These are phyloP conservation scores for Apogon talboti DNA, from an alignment of 2,797 vertebrate genomes.

Conservation along the genomic window DNA sequence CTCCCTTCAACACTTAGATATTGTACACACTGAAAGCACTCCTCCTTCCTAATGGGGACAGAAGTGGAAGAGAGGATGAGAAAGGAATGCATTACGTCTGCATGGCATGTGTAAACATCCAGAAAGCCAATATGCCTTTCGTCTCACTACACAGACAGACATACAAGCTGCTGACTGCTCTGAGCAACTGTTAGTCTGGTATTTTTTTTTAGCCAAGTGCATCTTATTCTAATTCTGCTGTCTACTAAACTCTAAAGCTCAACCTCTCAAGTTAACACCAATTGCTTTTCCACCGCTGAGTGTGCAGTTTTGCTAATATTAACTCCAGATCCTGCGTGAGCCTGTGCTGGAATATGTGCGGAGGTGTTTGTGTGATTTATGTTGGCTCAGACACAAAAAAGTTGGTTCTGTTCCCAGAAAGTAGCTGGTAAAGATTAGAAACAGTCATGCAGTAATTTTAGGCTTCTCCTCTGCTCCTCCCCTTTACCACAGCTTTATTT, in stretches of 20 bases:
- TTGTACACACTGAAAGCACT: conserved; percentile 35
- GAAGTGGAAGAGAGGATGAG: conserved; percentile 59
- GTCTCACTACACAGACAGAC: conserved; percentile 49
- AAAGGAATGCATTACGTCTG: conserved; percentile 75
- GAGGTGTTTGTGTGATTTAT: conserved; percentile 42
- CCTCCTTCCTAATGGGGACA: conserved; percentile 59
- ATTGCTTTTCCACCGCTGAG: conserved; percentile 22
- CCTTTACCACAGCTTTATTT: conserved; percentile 64
- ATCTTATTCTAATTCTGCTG: conserved; percentile 34
- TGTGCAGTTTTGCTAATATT: conserved; percentile 30
- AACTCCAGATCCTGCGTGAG: conserved; percentile 11
- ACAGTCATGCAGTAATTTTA: conserved; percentile 64
- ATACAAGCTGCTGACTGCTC: conserved; percentile 53
- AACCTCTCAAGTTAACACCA: conserved; percentile 30
- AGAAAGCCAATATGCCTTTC: conserved; percentile 66
- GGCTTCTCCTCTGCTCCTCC: conserved; percentile 49
- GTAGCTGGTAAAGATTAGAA: conserved; percentile 55
- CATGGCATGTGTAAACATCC: conserved; percentile 75
- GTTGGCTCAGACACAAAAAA: conserved; percentile 39
- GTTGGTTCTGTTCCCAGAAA: conserved; percentile 57
- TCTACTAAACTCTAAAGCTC: conserved; percentile 15
- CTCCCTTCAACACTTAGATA: conserved; percentile 39
- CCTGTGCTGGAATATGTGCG: conserved; percentile 26
- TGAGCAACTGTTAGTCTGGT: conserved; percentile 57
- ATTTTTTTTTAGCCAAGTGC: conserved; percentile 29